These are phyloP conservation scores for Amia ocellicauda DNA, from an alignment of 2,113 vertebrate species.

Conservation along the genomic window DNA sequence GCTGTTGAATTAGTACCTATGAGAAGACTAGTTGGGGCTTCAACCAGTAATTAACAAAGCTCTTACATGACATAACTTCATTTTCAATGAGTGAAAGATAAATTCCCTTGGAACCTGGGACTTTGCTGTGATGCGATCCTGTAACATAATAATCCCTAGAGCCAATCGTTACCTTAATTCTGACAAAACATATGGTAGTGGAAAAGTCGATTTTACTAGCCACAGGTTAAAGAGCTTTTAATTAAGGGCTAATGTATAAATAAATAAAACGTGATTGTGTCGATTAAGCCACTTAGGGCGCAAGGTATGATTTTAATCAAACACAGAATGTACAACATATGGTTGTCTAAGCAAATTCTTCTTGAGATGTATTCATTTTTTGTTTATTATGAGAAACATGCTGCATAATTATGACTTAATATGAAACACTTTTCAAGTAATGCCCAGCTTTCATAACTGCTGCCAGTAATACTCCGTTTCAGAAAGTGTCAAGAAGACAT, in stretches of 20 bases:
- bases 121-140: not conserved
- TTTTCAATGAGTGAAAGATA: too few species aligned
- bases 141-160: slow-evolving; percentile 17
- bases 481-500: too few species aligned
- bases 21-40: not conserved
- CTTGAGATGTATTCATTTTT: not conserved
- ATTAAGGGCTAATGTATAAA: not conserved
- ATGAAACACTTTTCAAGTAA: too few species aligned
- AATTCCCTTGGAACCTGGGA: not conserved
- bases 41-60: too few species aligned
- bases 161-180: slow-evolving; percentile 5
- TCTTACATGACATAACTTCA: too few species aligned
- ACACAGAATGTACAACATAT: not conserved
- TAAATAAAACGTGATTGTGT: not conserved
- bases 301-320: not conserved
- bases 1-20: not conserved
- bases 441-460: too few species aligned
- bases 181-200: slow-evolving; percentile 2
- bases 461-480: too few species aligned
- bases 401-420: too few species aligned
- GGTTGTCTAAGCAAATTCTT: not conserved
- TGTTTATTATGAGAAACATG: too few species aligned
- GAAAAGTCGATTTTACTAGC: not conserved
- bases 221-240: not conserved
- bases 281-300: not conserved